Evolutionary conservation across 2,888 invertebrate genomes (phyloP).

Genomic region (Molorchus minor): DNA sequence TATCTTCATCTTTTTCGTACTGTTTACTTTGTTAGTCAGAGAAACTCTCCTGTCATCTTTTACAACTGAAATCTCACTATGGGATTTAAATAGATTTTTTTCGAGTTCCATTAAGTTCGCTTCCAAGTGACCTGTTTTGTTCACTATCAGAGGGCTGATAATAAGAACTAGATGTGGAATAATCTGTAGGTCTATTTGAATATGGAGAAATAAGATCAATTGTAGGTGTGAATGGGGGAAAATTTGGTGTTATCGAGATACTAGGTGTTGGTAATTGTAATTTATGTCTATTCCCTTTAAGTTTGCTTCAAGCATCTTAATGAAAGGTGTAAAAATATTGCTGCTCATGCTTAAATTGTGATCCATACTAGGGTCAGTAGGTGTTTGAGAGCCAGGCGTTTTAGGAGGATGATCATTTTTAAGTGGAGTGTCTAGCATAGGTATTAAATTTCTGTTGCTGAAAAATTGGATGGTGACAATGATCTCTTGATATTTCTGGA

Average conservation of each 20-base stretch:
- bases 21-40: background rate
- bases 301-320: slow-evolving; percentile 57
- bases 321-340: slow-evolving; percentile 53
- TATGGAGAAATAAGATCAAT: slow-evolving; percentile 32
- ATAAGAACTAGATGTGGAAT: slow-evolving; percentile 60
- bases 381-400: slow-evolving; percentile 47
- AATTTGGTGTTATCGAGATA: slow-evolving; percentile 57
- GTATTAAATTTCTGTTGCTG: slow-evolving; percentile 47
- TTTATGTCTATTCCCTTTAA: slow-evolving; percentile 52
- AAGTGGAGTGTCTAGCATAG: slow-evolving; percentile 47
- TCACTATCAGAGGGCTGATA: slow-evolving; percentile 60
- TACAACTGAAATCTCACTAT: background rate
- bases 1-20: background rate
- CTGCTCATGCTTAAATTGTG: slow-evolving; percentile 26
- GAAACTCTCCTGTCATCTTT: background rate
- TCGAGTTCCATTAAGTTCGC: slow-evolving; percentile 55
- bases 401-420: slow-evolving; percentile 46
- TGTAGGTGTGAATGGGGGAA: slow-evolving; percentile 53
- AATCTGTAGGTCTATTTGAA: slow-evolving; percentile 56
- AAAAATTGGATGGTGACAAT: slow-evolving; percentile 24
- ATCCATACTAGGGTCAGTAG: slow-evolving; percentile 4
- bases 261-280: slow-evolving; percentile 56
- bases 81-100: slow-evolving; percentile 29
- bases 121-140: slow-evolving; percentile 52
- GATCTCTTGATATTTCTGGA: slow-evolving; percentile 34